These are phyloP conservation scores for Clistopyga incitator DNA, from an alignment of 2,888 invertebrate genomes.

Conservation along the genomic window DNA sequence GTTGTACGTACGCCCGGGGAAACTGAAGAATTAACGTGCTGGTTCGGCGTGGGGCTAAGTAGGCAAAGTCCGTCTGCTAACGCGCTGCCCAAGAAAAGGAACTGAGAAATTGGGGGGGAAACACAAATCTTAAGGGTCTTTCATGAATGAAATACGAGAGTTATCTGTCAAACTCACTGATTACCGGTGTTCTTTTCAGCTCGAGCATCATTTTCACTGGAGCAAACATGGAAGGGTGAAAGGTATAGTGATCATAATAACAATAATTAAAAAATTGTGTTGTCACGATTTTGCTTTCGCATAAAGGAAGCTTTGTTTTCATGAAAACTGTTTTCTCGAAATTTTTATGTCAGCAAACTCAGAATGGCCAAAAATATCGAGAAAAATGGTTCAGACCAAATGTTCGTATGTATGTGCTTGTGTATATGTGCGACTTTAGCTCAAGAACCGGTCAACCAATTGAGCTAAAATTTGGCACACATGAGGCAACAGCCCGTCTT, in stretches of 20 bases:
- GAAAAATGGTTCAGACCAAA: no score
- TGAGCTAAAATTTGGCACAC: no score
- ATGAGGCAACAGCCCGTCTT: no score
- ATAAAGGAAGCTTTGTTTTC: no score
- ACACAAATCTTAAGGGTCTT: not conserved
- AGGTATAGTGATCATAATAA: not conserved
- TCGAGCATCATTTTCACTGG: not conserved
- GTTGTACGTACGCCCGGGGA: not conserved
- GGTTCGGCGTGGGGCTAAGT: not conserved
- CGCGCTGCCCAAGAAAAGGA: not conserved
- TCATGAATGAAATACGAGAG: slow-evolving; percentile 10
- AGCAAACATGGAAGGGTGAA: not conserved
- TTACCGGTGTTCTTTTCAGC: not conserved
- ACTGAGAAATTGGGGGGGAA: slow-evolving; percentile 1
- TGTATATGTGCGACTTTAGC: no score
- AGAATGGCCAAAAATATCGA: no score
- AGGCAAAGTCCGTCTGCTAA: slow-evolving; percentile 13
- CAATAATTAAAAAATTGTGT: no score
- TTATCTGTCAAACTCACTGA: slow-evolving; percentile 13
- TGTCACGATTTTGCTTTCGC: no score
- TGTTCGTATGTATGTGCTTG: no score
- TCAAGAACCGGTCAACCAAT: no score
- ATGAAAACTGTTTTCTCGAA: no score
- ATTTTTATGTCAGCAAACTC: no score
- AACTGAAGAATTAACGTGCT: slow-evolving; percentile 17